Evolutionary conservation across 2,113 vertebrate species (phyloP).

Genomic region (Cyphomyrus discorhynchus): DNA sequence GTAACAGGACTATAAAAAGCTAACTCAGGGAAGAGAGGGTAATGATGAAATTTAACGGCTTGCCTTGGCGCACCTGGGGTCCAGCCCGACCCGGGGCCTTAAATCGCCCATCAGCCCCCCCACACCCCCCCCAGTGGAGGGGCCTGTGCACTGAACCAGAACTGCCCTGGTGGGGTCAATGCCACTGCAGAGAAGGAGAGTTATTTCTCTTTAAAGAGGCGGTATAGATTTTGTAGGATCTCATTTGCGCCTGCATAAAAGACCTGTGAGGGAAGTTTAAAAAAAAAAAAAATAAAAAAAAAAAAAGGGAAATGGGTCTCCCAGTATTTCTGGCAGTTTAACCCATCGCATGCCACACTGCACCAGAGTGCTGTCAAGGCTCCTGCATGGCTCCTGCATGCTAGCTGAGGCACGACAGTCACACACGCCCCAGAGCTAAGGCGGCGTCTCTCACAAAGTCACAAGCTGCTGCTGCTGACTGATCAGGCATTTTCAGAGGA

Average conservation of each 20-base stretch:
- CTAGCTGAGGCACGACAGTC: not conserved
- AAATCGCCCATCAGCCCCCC: constrained; percentile 26
- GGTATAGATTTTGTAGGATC: constrained; percentile 70
- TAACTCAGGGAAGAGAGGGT: constrained; percentile 62
- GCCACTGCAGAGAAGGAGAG: constrained; percentile 56
- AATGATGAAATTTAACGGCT: constrained; percentile 78
- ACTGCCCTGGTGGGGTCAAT: constrained; percentile 63
- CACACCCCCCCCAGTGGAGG: constrained; percentile 29
- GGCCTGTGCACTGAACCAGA: constrained; percentile 60
- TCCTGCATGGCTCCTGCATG: not conserved
- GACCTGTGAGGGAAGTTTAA: constrained; percentile 58
- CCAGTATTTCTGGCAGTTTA: constrained; percentile 4
- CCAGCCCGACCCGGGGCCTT: constrained; percentile 38
- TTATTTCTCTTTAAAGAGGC: constrained; percentile 70
- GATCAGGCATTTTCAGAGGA: not conserved
- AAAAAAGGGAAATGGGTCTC: constrained; percentile 37
- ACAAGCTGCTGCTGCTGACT: not conserved
- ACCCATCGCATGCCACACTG: not conserved
- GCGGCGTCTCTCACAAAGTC: not conserved
- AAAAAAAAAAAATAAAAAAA: constrained; percentile 30
- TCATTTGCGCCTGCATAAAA: constrained; percentile 67
- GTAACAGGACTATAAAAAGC: constrained; percentile 70
- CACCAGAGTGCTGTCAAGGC: not conserved
- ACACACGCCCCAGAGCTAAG: not conserved
- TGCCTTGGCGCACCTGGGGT: constrained; percentile 66